These are phyloP conservation scores for Melanotaenia parkinsoni DNA, from an alignment of 2,797 vertebrate species.

Conservation along the genomic window DNA sequence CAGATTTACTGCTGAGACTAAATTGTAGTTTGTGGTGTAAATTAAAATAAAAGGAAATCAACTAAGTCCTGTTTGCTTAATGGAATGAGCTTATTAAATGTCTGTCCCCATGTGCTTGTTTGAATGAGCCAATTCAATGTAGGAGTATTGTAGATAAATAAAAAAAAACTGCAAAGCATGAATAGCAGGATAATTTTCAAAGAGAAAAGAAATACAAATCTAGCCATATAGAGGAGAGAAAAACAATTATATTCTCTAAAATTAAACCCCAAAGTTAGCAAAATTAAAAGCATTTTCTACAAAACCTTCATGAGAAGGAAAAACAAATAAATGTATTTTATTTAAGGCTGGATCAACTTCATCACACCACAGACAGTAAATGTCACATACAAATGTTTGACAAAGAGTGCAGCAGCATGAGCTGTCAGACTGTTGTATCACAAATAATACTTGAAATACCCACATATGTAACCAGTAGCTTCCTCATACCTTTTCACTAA, in stretches of 20 bases:
- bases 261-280: background rate
- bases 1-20: slow-evolving; percentile 8
- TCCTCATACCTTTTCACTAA: background rate
- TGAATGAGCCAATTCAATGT: background rate
- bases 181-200: background rate
- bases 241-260: background rate
- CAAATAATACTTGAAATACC: background rate
- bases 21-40: slow-evolving; percentile 7
- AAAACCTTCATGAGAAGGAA: background rate
- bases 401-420: background rate
- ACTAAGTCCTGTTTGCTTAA: background rate
- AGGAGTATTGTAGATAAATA: background rate
- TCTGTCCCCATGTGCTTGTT: background rate
- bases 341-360: background rate
- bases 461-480: background rate
- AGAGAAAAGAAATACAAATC: background rate
- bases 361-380: background rate
- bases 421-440: background rate
- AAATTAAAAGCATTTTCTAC: background rate
- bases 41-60: slow-evolving; percentile 14
- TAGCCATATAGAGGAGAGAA: background rate
- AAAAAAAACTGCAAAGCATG: background rate
- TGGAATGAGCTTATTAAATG: background rate
- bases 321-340: background rate
- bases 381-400: background rate